Base-by-base conservation (phyloP, 1,140 invertebrate genomes). In the Leptinotarsa defecta region DNA sequence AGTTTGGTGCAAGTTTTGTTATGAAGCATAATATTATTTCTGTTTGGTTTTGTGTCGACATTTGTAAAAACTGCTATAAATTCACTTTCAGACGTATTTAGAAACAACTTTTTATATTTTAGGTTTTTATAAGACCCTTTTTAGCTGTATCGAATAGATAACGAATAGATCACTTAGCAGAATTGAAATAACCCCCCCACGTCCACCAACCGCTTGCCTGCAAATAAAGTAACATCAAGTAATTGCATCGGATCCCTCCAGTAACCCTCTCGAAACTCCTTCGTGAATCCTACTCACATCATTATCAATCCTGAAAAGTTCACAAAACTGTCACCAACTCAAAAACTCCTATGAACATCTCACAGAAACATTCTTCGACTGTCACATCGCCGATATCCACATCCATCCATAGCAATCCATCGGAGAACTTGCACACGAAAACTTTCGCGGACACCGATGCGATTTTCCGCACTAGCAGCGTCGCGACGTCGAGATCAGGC, bases 281-380 rank as follows among this genome's bases (percentile, higher is more conserved):
- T n/a, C 52, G n/a, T 17, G 52, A n/a, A 57, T 17, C 52, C 64
- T 65, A 65, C 64, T 65, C 22, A 65, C 64, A 65, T 65, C 64
- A 65, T 22, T 4, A 15, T 65, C 15, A 15, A 65, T 65, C n/a
- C 64, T 34, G 24, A 15, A 65, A 65, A 65, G 20, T 65, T 22
- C 24, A 24, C 24, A 34, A 27, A 24, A 24, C 24, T 65, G 20
- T 65, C 64, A 24, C 63, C 24, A 65, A 20, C 24, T 27, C 64
- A 65, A 20, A 65, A 65, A 20, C 52, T 57, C 52, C 15, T 3
- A 17, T n/a, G n/a, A 57, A 65, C 15, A 65, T 65, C 20, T 24
- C 64, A 65, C 20, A 20, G 4, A 27, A 65, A 24, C 64, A 27
- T 24, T 24, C 22, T 11, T 15, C 0, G 22, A 22, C 15, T 13